Conservation (phyloP, 1,140 invertebrate species). For the Hermetia illucens region DNA sequence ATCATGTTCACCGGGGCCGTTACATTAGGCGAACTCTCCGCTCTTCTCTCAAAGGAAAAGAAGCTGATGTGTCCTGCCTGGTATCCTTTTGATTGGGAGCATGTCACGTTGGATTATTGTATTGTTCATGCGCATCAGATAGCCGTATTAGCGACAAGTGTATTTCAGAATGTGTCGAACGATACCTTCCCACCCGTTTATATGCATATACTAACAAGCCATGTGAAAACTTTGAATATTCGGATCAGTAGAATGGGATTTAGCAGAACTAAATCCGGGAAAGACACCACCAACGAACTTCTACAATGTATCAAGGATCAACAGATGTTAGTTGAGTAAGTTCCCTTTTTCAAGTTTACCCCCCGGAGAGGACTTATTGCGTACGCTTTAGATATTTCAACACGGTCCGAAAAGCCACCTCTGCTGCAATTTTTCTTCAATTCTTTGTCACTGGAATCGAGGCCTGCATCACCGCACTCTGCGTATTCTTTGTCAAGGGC, state of each 20-base stretch:
- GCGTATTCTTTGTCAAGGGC: no score
- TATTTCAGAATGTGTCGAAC: slow-evolving; percentile 19
- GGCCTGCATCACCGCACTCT: no score
- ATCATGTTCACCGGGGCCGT: slow-evolving; percentile 18
- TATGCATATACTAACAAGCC: slow-evolving; percentile 17
- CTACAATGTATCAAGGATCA: slow-evolving; percentile 16
- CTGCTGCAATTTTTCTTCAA: no score
- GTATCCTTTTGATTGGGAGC: slow-evolving; percentile 18
- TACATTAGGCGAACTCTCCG: slow-evolving; percentile 13
- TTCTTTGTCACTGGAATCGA: no score
- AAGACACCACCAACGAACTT: slow-evolving; percentile 8
- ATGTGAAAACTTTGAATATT: slow-evolving; percentile 18
- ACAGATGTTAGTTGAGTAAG: slow-evolving; percentile 9
- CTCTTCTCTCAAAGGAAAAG: slow-evolving; percentile 9
- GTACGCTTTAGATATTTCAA: neutral
- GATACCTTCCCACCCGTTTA: slow-evolving; percentile 24
- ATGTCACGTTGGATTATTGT: slow-evolving; percentile 8
- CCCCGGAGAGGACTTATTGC: neutral
- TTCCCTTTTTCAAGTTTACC: neutral
- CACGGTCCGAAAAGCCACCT: slow-evolving; percentile 17
- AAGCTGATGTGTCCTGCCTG: slow-evolving; percentile 20
- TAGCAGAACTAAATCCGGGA: neutral
- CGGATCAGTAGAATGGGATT: slow-evolving; percentile 15
- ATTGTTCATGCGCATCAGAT: slow-evolving; percentile 16
- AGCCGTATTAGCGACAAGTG: slow-evolving; percentile 16